phyloP scores from a whole-genome alignment of 2,797 vertebrate species.

The Melopsittacus undulatus region DNA sequence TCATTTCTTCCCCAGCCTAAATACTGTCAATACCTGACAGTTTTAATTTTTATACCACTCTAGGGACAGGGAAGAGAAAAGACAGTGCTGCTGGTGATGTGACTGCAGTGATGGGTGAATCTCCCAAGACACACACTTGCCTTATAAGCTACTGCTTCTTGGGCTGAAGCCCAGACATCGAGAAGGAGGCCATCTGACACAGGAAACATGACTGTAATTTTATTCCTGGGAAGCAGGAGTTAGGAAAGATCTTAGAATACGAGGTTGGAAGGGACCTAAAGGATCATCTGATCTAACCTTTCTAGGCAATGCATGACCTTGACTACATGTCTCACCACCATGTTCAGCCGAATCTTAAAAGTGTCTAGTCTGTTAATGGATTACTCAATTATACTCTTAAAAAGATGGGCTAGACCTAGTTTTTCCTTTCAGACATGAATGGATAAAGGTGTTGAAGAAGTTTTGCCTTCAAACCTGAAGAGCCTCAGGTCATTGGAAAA shows the following conservation, averaged over 20 bases:
- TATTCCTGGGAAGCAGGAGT: background rate
- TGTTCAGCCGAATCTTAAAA: background rate
- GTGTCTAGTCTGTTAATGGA: background rate
- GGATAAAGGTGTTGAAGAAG: background rate
- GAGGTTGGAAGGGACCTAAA: background rate
- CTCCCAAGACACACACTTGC: background rate
- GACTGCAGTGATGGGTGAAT: background rate
- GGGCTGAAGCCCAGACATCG: background rate
- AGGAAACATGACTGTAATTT: background rate
- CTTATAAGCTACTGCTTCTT: accelerated
- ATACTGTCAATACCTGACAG: background rate
- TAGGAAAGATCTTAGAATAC: background rate
- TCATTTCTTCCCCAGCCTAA: background rate
- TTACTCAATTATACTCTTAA: background rate
- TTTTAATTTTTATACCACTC: background rate
- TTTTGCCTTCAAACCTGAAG: background rate
- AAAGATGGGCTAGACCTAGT: background rate
- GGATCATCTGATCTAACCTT: background rate
- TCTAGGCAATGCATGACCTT: background rate
- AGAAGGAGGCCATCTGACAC: accelerated
- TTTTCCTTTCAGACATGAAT: background rate
- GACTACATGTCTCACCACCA: background rate
- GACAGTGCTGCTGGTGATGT: background rate
- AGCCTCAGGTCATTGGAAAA: background rate
- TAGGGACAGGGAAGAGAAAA: background rate